Percentiles rank a stretch among this genome's conserved stretches.
Conservation (phyloP, 2,797 vertebrate species). For the Hemibagrus guttatus region DNA sequence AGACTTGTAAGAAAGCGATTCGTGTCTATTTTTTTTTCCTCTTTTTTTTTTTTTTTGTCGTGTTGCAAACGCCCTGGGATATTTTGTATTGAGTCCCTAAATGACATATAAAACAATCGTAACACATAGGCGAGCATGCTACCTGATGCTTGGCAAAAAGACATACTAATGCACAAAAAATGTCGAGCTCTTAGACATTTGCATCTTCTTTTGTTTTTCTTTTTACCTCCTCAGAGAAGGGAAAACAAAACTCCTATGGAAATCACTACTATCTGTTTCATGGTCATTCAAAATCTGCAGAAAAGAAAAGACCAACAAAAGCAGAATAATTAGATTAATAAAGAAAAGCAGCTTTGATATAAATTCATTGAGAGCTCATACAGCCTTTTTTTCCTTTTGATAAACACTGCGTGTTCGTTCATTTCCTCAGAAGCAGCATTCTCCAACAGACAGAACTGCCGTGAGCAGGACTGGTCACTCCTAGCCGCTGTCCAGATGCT, state of each 20-base stretch:
- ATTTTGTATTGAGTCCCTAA: conserved; percentile 70
- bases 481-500: conserved; percentile 48
- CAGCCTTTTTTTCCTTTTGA: conserved; percentile 82
- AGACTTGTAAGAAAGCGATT: conserved; percentile 67
- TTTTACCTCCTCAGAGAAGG: conserved; percentile 36
- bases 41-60: conserved; percentile 68
- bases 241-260: conserved; percentile 67
- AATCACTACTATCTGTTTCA: conserved; percentile 69
- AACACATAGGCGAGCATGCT: conserved; percentile 82
- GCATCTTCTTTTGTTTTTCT: conserved; percentile 65
- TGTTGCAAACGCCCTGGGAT: conserved; percentile 68
- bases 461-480: conserved; percentile 39
- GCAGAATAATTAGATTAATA: conserved; percentile 76
- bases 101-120: conserved; percentile 75
- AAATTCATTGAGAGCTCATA: conserved; percentile 89
- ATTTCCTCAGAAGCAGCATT: conserved; percentile 84
- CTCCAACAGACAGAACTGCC: conserved; percentile 51
- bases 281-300: conserved; percentile 71
- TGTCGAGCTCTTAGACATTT: conserved; percentile 71
- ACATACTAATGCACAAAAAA: conserved; percentile 75
- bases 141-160: conserved; percentile 76
- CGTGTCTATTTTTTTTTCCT: conserved; percentile 68
- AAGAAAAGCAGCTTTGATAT: conserved; percentile 95
- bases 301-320: conserved; percentile 66
- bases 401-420: conserved; percentile 71